Base-by-base conservation (phyloP, 2,113 vertebrate genomes). In the Pyxicephalus adspersus region DNA sequence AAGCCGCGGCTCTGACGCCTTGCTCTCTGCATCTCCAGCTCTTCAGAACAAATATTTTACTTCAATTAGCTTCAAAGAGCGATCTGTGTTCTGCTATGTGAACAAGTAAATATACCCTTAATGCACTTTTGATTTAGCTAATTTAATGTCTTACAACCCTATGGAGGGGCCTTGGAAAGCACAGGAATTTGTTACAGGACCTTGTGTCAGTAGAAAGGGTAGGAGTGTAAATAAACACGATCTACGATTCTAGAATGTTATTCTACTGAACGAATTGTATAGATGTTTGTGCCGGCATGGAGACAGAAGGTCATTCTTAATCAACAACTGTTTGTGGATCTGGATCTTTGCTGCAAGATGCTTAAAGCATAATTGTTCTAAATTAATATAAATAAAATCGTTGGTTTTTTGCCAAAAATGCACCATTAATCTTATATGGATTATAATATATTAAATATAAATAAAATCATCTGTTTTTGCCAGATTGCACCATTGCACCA, bases 1-100 rank as follows among this genome's bases (percentile, higher is more conserved):
- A 58, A 75, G 61, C 70, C 61, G 31, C 29, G 57, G 80, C 79
- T 72, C 68, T 11, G 63, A 26, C 22, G 28, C 70, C 51, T 63
- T 82, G 91, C 92, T 75, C 71, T 65, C 80, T 75, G 60, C 55
- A 65, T 74, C 71, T 65, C 51, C 71, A 58, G 80, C 60, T 55
- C 80, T 75, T 82, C 60, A 82, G 71, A 82, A 75, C 80, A 82
- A 82, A 82, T 82, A 82, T 82, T 82, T 82, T 82, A 82, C 80
- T 82, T 82, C 80, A 82, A 82, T 82, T 82, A 82, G 80, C 80
- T 82, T 82, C 80, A 82, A 82, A 82, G 80, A 82, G 71, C 67
- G 80, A 82, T 82, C 80, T 75, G 70, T 82, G 80, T 82, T 82
- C 80, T 82, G 80, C 80, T 82, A 50, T 82, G 71, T 82, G 80